Evolutionary conservation across 1,140 invertebrate species (phyloP).

Genomic region (Anastatus disparis): DNA sequence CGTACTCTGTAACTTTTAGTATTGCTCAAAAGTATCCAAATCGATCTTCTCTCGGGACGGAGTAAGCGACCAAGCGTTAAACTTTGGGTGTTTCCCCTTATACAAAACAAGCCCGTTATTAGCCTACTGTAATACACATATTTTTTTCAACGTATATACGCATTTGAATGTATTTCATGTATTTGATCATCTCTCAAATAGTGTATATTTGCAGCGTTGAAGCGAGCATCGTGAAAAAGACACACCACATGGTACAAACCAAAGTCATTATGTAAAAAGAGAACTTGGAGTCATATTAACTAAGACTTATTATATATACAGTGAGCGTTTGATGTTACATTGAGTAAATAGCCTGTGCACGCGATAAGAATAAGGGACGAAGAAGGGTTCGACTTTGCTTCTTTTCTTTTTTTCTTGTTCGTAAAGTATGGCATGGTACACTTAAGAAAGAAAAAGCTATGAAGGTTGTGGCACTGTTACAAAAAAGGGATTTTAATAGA

Average conservation of each 20-base stretch:
- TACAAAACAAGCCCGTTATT: conserved; percentile 13
- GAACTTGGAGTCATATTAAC: neutral
- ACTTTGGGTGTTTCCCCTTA: neutral
- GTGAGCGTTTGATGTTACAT: conserved; percentile 6
- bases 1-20: neutral
- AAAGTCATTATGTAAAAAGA: conserved; percentile 1
- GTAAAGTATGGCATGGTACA: too few species aligned
- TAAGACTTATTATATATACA: conserved; percentile 3
- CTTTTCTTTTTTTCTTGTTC: too few species aligned
- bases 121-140: conserved; percentile 4
- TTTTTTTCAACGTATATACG: too few species aligned
- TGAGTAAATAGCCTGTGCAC: neutral
- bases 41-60: conserved; percentile 7
- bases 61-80: conserved; percentile 5
- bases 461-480: neutral
- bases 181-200: neutral
- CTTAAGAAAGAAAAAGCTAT: too few species aligned
- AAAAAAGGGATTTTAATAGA: conserved; percentile 15
- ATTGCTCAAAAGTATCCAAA: conserved; percentile 24
- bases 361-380: conserved; percentile 8
- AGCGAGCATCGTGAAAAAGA: too few species aligned
- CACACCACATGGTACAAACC: too few species aligned
- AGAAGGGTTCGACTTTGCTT: too few species aligned
- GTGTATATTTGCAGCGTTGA: neutral
- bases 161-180: neutral